Evolutionary conservation across 2,113 vertebrate species (phyloP), one percentile per base, ranked within the genome.

Genomic region (Chelonoidis abingdonii): DNA sequence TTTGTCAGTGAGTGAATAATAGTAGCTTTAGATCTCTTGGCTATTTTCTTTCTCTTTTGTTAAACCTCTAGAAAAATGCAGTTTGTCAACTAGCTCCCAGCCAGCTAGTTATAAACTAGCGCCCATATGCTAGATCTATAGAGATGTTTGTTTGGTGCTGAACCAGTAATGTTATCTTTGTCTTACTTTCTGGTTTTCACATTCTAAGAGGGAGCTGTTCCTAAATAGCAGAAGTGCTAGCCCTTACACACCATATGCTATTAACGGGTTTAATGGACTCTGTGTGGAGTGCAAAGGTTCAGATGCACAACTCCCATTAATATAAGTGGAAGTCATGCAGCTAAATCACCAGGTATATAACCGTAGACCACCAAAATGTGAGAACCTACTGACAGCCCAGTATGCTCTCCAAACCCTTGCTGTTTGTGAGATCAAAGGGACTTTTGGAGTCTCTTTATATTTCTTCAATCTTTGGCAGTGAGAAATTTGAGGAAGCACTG

Each of bases 101-200:
- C 82, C 89, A 94, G 52, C 78, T 83, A 86, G 29, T 89, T 93
- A 89, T 93, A 95, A 95, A 21, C 38, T 83, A 84, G 62, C 38
- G 21, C 11, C 76, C 38, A 80, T 62, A 84, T 78, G 92, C 78
- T 86, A 94, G 92, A 86, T 69, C 65, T 38, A 19, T 22, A 38
- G 72, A 93, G 90, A 50, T 84, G 29, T 44, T 89, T 92, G 29
- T 14, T 10, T 86, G 83, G 53, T 72, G 83, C 53, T 89, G 87
- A 95, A 95, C 89, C 84, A 75, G 10, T 41, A 86, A 93, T 82
- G 87, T 80, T 80, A 11, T 38, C 65, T 92, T 72, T 62, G 82
- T 93, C 90, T 69, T 89, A 91, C 56, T 65, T 72, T 72, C 82
- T 53, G 16, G 8, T 94, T 89, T 94, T 96, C 3, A 0, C 56